phyloP scores from a whole-genome alignment of 2,888 invertebrate species.

The Fissipunctia ypsillon region DNA sequence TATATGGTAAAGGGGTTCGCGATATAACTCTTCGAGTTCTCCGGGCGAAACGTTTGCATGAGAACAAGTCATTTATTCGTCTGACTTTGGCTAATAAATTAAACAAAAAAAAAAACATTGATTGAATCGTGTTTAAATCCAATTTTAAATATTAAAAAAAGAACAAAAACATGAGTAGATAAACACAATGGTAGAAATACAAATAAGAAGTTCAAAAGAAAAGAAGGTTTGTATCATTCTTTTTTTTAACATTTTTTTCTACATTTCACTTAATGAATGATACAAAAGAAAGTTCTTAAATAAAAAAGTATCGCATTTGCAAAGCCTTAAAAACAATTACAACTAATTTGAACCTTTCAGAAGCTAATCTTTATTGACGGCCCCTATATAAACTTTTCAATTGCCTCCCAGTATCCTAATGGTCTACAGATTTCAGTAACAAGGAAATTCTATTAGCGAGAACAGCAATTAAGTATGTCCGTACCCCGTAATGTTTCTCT shows the following conservation, averaged over 20 bases:
- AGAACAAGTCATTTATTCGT: not conserved
- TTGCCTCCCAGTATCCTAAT: slow-evolving; percentile 30
- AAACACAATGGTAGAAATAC: not conserved
- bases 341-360: slow-evolving; percentile 28
- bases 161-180: too few species aligned
- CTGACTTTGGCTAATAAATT: not conserved
- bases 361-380: slow-evolving; percentile 29
- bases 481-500: slow-evolving; percentile 26
- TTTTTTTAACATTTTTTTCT: too few species aligned
- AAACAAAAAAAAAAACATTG: too few species aligned
- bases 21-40: not conserved
- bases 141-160: not conserved
- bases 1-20: not conserved
- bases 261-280: not conserved
- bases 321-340: slow-evolving; percentile 36
- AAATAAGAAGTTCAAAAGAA: too few species aligned
- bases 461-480: slow-evolving; percentile 52
- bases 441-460: slow-evolving; percentile 50
- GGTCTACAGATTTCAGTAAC: slow-evolving; percentile 46
- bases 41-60: not conserved
- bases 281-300: slow-evolving; percentile 9
- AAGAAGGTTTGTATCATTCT: too few species aligned
- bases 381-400: slow-evolving; percentile 42
- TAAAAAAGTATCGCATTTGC: slow-evolving; percentile 18
- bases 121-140: too few species aligned